Evolutionary conservation across 2,113 vertebrate genomes (phyloP), one percentile per base, ranked within the genome.

Genomic region (Oxygymnocypris stewartii): DNA sequence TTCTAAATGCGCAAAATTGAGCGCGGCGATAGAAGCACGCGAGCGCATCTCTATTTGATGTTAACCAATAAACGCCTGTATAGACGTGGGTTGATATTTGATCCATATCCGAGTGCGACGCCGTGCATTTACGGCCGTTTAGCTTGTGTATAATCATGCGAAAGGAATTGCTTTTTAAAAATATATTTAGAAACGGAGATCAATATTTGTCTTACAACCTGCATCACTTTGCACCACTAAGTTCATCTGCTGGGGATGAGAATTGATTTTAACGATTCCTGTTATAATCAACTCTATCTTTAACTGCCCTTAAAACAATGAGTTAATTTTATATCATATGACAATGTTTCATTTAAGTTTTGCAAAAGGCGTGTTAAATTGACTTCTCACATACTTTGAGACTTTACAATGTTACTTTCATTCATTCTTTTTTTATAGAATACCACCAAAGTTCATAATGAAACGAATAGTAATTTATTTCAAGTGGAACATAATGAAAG

Each of bases 1-100:
- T 59, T 1, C 35, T 28, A 57, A 85, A 57, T 84, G 82, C 69
- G 82, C 82, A 16, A 84, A 84, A 18, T 23, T 35, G 47, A 54
- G 31, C 40, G 40, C 69, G 51, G 13, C 61, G 6, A 73, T 23
- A 42, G 8, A 35, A 54, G 47, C 47, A 49, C 42, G 44, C 40
- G 75, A 51, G 42, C 35, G 12, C 40, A 14, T 69, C 40, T 57
- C 65, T 57, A 54, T 77, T 83, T 82, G 79, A 87, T 77, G 37
- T 8, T 44, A 78, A 77, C 79, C 37, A 57, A 23, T 18, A 14
- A 47, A 80, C 35, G 49, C 40, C 16, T n/a, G n/a, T 9, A 14
- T 57, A 57, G 82, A 71, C 18, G 82, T 37, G 44, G 42, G 18
- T 35, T 40, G 78, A 80, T 40, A n/a, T 37, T 67, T 14, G 54